A percentile compares a stretch with the other conserved stretches of the same genome.
Conservation (phyloP, 2,113 vertebrate genomes). For the Charadrius vociferus region DNA sequence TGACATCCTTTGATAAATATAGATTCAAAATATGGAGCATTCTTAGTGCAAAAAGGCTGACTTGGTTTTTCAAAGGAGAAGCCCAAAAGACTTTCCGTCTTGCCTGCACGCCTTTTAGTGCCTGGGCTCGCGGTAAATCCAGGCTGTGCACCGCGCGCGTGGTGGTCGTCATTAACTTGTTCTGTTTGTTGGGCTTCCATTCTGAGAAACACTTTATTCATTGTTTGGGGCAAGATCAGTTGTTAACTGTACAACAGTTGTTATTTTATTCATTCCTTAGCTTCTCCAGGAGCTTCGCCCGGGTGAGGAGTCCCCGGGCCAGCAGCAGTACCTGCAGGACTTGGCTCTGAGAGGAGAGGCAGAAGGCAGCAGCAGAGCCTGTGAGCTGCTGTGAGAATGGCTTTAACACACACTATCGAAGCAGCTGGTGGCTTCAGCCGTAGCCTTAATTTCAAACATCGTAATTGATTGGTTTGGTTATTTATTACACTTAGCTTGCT, state of each 20-base stretch:
- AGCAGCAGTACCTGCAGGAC: neutral
- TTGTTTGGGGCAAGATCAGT: neutral
- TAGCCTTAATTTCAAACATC: slow-evolving; percentile 70
- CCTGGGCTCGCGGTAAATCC: rapidly evolving
- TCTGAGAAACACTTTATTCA: neutral
- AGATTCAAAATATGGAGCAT: neutral
- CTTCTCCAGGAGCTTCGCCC: neutral
- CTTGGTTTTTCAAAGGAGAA: neutral
- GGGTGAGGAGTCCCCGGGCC: neutral
- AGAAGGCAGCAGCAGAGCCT: neutral
- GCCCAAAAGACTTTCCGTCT: neutral
- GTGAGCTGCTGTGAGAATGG: neutral
- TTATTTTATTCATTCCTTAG: neutral
- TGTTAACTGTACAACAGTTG: neutral
- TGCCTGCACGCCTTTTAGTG: neutral
- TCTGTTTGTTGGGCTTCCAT: neutral
- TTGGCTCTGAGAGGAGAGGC: neutral
- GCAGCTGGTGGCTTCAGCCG: slow-evolving; percentile 1
- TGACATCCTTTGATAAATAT: neutral
- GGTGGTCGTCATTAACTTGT: neutral
- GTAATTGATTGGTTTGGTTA: slow-evolving; percentile 75
- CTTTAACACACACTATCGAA: neutral
- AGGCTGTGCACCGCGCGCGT: neutral
- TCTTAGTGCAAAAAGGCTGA: neutral
- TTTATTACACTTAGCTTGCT: slow-evolving; percentile 72